Base-by-base conservation (phyloP, 2,888 invertebrate species). In the Galeopsomyia nigrocyanea region DNA sequence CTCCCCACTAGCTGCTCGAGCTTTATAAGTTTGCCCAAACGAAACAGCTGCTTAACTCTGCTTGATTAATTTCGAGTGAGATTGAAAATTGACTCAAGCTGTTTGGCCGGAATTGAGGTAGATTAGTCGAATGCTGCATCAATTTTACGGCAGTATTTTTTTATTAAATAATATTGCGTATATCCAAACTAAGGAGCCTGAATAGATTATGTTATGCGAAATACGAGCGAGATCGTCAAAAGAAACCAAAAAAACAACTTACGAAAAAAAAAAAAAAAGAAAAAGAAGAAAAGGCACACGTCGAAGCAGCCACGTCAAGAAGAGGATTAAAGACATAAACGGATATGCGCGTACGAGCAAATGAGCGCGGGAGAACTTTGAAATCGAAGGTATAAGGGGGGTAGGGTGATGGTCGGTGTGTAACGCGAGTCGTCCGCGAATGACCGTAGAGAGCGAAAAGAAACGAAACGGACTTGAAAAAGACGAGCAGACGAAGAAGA, bases 401-500 rank as follows among this genome's bases (percentile, higher is more conserved):
- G 9, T 21, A 21, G 64, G 57, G 19, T 62, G 67, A 61, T 16
- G 61, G 39, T 17, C 39, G 64, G 13, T 16, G 13, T 16, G 68
- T 70, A 70, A 70, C 57, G 63, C 51, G 46, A 70, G 70, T 47
- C 39, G 10, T 26, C 22, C 22, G 62, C 63, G 63, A 69, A 69
- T 57, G 69, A 19, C 50, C 46, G 19, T 39, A 55, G n/a, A 47
- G 26, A 46, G 14, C 21, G 19, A 51, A 26, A 19, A 64, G 56
- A 73, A 68, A 31, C 26, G 67, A 75, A 72, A 73, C 64, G 68
- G 56, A 70, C 57, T 66, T 63, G 64, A 39, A 66, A 16, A 50
- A 57, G 60, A 55, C 50, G 66, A 67, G 64, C 63, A 60, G 75
- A 71, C 68, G 58, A 68, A 70, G 63, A 46, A 69, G 76, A 74